Evolutionary conservation across 2,113 vertebrate genomes (phyloP).

Genomic region (Cryptotis parvus): DNA sequence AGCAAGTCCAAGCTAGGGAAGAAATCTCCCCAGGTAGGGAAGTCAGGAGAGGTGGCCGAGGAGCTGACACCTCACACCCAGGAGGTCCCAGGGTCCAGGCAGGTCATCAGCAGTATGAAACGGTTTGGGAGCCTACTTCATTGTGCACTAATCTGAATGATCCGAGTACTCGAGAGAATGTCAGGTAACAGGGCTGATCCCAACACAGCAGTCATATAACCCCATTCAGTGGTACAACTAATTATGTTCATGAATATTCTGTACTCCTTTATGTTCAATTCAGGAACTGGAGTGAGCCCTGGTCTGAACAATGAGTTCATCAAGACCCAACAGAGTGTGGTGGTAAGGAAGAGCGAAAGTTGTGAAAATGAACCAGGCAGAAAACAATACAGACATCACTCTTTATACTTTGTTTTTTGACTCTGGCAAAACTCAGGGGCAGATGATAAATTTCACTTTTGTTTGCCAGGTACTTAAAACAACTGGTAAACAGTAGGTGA

Average conservation of each 20-base stretch:
- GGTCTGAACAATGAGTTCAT: neutral
- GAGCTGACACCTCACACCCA: neutral
- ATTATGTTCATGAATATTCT: neutral
- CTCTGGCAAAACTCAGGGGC: neutral
- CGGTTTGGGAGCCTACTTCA: neutral
- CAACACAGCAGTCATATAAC: slow-evolving; percentile 5
- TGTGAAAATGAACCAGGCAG: slow-evolving; percentile 7
- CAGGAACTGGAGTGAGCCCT: neutral
- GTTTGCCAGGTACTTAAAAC: neutral
- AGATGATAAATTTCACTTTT: neutral
- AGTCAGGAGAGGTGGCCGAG: neutral
- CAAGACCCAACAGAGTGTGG: neutral
- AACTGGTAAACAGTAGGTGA: neutral
- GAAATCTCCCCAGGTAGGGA: neutral
- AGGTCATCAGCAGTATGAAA: neutral
- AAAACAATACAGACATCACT: neutral
- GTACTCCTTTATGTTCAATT: neutral
- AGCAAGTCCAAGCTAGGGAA: neutral
- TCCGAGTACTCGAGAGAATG: neutral
- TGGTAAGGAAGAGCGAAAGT: neutral
- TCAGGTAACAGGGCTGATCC: neutral
- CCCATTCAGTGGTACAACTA: neutral
- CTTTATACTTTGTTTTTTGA: neutral
- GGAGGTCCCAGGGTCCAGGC: neutral
- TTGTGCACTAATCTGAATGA: neutral